phyloP scores from a whole-genome alignment of 2,888 invertebrate genomes.

The Aspidiotus destructor region DNA sequence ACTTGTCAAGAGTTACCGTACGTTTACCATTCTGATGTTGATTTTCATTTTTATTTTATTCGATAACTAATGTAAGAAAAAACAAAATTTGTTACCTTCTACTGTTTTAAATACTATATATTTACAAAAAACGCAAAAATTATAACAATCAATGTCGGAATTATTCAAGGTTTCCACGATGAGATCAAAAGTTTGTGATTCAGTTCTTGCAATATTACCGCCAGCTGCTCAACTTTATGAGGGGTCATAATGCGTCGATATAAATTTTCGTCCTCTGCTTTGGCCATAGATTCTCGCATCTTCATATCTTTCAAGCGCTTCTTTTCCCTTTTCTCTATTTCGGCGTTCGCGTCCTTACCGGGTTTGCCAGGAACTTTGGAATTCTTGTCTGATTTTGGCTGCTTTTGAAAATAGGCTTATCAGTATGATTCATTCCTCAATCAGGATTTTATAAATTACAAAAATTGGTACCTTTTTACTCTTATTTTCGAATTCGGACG shows the following conservation, averaged over 20 bases:
- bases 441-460: background rate
- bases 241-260: constrained; percentile 41
- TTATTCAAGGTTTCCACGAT: constrained; percentile 54
- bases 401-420: background rate
- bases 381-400: constrained; percentile 34
- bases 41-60: no score
- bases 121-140: no score
- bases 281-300: constrained; percentile 18
- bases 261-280: constrained; percentile 37
- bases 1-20: no score
- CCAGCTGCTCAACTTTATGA: constrained; percentile 62
- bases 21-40: no score
- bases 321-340: constrained; percentile 33
- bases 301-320: constrained; percentile 27
- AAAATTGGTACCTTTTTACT: constrained; percentile 31
- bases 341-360: constrained; percentile 28
- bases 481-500: constrained; percentile 68
- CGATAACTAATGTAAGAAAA: no score
- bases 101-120: no score
- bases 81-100: no score
- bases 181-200: constrained; percentile 66
- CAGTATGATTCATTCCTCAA: background rate
- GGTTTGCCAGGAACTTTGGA: constrained; percentile 28
- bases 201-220: constrained; percentile 64
- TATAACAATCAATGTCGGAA: no score